Evolutionary conservation across 1,140 invertebrate species (phyloP), one percentile per base, ranked within the genome.

Genomic region (Wiebesia pumilae): DNA sequence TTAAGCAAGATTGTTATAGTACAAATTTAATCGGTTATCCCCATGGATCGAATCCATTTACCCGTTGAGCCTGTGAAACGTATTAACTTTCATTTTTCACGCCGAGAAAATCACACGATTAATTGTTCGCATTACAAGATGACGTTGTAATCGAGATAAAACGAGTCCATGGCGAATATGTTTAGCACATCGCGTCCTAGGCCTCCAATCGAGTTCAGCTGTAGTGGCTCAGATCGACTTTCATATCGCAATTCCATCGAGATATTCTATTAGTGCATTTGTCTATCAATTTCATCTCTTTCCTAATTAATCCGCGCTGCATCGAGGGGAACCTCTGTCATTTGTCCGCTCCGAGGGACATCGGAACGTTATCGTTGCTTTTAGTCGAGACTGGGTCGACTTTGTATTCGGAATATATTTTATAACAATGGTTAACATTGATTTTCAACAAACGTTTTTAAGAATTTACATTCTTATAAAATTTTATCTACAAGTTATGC

Each of bases 21-120:
- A 58, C 83, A 62, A 75, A 77, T 54, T 84, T 83, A 75, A 83
- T 83, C 81, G 81, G 69, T 65, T 84, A 77, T 77, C 54, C 27
- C 51, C 58, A 51, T 30, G 54, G 73, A 84, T 77, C 51, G 54
- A 77, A 84, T 79, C 58, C 35, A 84, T 58, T 84, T 84, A 79
- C 33, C 35, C 69, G 35, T 43, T 54, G 67, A 73, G 27, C 47
- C 47, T 73, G 30, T 69, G 73, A 71, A 83, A 71, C n/a, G 69
- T 51, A 62, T 77, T 83, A 77, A 24, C 71, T 43, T 10, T 43
- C 51, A 30, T 30, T 30, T 9, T 38, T 40, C 40, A 38, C 27
- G 2, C 24, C 58, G 21, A 14, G 58, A 62, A 62, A 62, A 62
- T 62, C 58, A 62, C 24, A n/a, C n/a, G n/a, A n/a, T n/a, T n/a